A percentile compares a stretch with the other conserved stretches of the same genome.
phyloP scores from a whole-genome alignment of 2,888 invertebrate species.

The Pardosa pseudoannulata region DNA sequence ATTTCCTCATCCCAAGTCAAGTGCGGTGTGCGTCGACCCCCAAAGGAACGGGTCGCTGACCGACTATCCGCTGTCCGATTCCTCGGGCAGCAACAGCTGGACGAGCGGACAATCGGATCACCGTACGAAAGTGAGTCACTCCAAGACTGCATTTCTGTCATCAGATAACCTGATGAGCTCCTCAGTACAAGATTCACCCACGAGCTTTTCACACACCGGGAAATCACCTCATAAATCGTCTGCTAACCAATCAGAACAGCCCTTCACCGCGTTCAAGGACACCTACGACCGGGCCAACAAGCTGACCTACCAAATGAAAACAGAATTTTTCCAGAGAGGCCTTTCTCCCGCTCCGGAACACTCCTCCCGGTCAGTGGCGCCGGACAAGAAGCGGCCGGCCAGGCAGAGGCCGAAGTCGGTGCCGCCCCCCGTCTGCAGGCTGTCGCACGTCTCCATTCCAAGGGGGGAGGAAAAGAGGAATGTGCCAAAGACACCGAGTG shows the following conservation, averaged over 20 bases:
- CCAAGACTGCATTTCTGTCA: slow-evolving; percentile 40
- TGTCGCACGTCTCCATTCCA: slow-evolving; percentile 33
- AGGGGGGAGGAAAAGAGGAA: slow-evolving; percentile 24
- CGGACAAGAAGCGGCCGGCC: slow-evolving; percentile 8
- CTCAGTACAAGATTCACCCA: slow-evolving; percentile 6
- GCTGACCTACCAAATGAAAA: slow-evolving; percentile 49
- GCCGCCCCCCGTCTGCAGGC: slow-evolving; percentile 57
- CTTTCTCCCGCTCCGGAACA: slow-evolving; percentile 28
- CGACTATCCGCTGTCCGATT: background rate
- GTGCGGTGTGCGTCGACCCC: background rate
- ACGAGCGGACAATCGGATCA: slow-evolving; percentile 42
- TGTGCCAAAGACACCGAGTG: slow-evolving; percentile 62
- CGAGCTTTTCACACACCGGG: background rate
- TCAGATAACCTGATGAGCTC: slow-evolving; percentile 36
- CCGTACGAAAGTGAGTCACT: background rate
- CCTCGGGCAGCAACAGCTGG: slow-evolving; percentile 39
- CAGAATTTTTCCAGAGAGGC: slow-evolving; percentile 51
- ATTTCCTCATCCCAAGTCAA: slow-evolving; percentile 62
- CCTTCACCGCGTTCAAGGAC: slow-evolving; percentile 41
- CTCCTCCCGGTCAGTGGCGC: slow-evolving; percentile 31
- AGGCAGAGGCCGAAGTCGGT: slow-evolving; percentile 63
- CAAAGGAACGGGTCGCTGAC: slow-evolving; percentile 22
- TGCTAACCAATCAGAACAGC: background rate
- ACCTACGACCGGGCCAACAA: slow-evolving; percentile 53
- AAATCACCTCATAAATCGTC: slow-evolving; percentile 1